Percentiles rank a stretch among this genome's conserved stretches.
Evolutionary conservation across 2,113 vertebrate species (phyloP).

Genomic region (Tringa solitaria): DNA sequence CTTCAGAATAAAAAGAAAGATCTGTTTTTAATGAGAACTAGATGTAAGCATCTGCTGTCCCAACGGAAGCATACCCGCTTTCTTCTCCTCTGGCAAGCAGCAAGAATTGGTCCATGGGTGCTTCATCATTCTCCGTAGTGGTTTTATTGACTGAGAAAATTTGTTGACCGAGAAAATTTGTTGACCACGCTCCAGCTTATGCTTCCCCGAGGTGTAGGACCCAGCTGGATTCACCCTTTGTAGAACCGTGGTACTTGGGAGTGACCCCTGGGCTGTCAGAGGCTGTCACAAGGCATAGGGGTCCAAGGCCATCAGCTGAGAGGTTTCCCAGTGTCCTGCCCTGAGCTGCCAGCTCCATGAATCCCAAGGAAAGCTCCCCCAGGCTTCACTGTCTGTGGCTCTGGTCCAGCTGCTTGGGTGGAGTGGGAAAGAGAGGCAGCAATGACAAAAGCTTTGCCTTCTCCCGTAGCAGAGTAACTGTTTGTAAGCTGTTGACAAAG

Average conservation of each 20-base stretch:
- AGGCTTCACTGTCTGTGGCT: not conserved
- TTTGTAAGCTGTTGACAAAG: not conserved
- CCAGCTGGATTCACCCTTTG: not conserved
- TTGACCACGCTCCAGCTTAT: rapidly evolving
- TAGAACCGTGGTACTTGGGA: not conserved
- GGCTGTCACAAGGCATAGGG: not conserved
- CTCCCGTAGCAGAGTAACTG: not conserved
- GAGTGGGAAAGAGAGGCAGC: not conserved
- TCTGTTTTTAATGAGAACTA: not conserved
- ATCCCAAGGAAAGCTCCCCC: not conserved
- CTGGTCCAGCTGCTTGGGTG: no score
- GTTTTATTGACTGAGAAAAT: not conserved
- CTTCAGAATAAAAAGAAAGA: not conserved
- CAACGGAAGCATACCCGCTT: not conserved
- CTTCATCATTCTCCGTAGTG: not conserved
- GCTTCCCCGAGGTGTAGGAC: not conserved
- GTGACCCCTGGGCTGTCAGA: rapidly evolving
- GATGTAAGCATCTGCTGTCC: not conserved
- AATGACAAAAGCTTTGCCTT: not conserved
- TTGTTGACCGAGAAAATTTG: not conserved
- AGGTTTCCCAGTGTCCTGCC: not conserved
- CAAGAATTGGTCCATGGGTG: rapidly evolving
- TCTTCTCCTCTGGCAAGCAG: not conserved
- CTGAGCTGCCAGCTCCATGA: not conserved
- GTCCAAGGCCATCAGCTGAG: not conserved